These are phyloP conservation scores for Limosa lapponica DNA, from an alignment of 2,797 vertebrate genomes.

Conservation along the genomic window DNA sequence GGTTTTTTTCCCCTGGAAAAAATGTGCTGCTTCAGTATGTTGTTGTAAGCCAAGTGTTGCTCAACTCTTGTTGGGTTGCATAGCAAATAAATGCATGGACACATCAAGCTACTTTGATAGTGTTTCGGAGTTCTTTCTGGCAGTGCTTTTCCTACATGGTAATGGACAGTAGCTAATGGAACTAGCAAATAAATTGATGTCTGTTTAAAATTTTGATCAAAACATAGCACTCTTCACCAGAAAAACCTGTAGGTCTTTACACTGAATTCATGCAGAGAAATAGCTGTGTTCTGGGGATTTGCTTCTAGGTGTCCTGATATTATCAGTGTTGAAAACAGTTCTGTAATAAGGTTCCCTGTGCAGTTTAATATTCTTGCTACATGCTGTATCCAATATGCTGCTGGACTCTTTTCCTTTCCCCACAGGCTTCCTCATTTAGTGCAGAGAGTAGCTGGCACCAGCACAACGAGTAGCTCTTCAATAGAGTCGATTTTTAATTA, in stretches of 20 bases:
- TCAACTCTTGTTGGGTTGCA: not conserved
- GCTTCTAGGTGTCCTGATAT: not conserved
- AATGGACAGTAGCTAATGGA: not conserved
- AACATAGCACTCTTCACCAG: not conserved
- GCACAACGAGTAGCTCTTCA: not conserved
- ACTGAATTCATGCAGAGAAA: not conserved
- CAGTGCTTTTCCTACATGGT: not conserved
- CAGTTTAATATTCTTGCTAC: not conserved
- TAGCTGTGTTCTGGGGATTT: not conserved
- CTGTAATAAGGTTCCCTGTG: not conserved
- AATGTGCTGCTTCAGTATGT: not conserved
- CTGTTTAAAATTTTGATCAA: not conserved
- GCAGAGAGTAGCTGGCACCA: not conserved
- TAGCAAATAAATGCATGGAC: not conserved
- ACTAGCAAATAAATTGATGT: not conserved
- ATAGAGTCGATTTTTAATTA: slow-evolving; percentile 51
- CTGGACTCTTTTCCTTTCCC: not conserved
- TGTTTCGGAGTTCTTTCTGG: not conserved
- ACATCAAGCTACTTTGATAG: not conserved
- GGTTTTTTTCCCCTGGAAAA: not conserved
- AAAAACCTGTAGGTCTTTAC: not conserved
- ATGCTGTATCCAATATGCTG: not conserved
- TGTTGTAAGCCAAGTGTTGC: not conserved
- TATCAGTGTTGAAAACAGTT: not conserved
- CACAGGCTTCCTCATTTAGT: not conserved